Conservation (phyloP, 92 coral and sea anemone genomes). For the Scolanthus callimorphus region DNA sequence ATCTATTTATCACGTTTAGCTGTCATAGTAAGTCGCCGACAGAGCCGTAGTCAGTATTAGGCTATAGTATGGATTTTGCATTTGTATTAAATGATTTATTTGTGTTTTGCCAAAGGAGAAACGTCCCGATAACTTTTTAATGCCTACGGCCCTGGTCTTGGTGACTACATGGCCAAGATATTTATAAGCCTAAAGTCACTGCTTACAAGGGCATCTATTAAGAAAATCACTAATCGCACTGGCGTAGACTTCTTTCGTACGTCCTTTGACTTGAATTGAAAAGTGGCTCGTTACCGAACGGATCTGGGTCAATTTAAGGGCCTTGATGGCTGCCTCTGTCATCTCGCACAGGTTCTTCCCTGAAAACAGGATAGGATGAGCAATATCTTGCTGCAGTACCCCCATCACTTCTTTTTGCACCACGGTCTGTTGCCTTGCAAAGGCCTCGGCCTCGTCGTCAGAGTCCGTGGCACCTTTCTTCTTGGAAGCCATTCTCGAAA, state of each 20-base stretch:
- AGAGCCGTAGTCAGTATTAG: no score
- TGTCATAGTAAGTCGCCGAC: no score
- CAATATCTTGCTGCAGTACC: neutral
- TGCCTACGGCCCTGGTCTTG: no score
- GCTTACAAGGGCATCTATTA: neutral
- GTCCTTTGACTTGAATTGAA: neutral
- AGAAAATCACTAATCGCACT: neutral
- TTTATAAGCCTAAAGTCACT: no score
- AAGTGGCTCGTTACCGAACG: neutral
- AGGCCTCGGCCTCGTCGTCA: slow-evolving; percentile 17
- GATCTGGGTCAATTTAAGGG: neutral
- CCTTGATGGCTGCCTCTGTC: neutral
- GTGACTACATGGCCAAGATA: no score
- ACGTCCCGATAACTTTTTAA: no score
- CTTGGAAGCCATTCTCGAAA: slow-evolving; percentile 21
- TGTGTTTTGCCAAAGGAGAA: no score
- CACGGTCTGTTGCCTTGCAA: slow-evolving; percentile 8
- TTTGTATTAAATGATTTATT: no score
- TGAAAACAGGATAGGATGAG: neutral
- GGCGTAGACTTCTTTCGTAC: neutral
- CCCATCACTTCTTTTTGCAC: neutral
- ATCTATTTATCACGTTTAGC: no score
- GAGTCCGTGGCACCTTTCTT: slow-evolving; percentile 14
- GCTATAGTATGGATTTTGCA: no score
- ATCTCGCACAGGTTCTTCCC: neutral